Evolutionary conservation across 2,888 invertebrate genomes (phyloP), one percentile per base, ranked within the genome.

Genomic region (Priocnemis perturbator): DNA sequence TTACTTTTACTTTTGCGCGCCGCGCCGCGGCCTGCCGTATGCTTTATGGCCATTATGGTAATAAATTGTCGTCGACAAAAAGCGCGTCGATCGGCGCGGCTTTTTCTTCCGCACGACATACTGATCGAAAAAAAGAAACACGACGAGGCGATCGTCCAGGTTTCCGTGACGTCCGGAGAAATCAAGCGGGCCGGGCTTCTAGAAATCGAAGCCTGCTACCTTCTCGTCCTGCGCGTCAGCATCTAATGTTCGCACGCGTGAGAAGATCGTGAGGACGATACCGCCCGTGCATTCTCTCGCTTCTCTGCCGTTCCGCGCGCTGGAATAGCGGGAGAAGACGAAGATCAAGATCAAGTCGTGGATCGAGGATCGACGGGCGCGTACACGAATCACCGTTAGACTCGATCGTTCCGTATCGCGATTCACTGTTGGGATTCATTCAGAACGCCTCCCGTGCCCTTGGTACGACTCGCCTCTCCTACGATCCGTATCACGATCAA

Each of bases 361-460:
- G 73, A 71, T 76, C 60, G 61, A 65, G 66, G 73, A 71, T 76
- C 72, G 64, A 64, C 72, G 70, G 69, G 70, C 76, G 7, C 37
- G 73, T 81, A 79, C 81, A 67, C 78, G 78, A 76, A 75, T 69
- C 75, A 81, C 82, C 81, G 83, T 83, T 84, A 84, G 71, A 60
- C 73, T 60, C 70, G 69, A 71, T 74, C 66, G 63, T 63, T 50
- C 50, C 50, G 48, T 55, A 60, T 63, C 59, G 63, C 71, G 76
- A 78, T 81, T 74, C 78, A 71, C 78, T 75, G 75, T 58, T 26
- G 48, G 17, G 56, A 47, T 73, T 65, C 76, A 80, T 78, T 78
- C 79, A 80, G 48, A 65, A 74, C 65, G 62, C 61, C 58, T 45
- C 57, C 60, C 69, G 50, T 17, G 19, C n/a, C 50, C 50, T 19